These are phyloP conservation scores for Rotaria sp. DNA, from an alignment of 2,888 invertebrate genomes.

Conservation along the genomic window DNA sequence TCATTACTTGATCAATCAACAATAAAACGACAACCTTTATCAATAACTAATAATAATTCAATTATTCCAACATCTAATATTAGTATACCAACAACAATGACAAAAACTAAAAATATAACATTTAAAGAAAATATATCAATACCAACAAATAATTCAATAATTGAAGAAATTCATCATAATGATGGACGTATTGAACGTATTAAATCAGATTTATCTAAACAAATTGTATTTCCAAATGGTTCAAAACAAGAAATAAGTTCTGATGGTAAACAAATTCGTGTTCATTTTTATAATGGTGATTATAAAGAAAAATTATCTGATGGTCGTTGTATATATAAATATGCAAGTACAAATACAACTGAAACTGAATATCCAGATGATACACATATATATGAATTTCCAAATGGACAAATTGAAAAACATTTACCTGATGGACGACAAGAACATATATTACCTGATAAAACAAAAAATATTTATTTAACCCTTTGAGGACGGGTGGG, in stretches of 20 bases:
- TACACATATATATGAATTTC: conserved; percentile 75
- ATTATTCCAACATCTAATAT: background rate
- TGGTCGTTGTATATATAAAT: conserved; percentile 75
- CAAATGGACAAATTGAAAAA: conserved; percentile 78
- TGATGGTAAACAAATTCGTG: conserved; percentile 52
- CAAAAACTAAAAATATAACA: no score
- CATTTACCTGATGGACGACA: conserved; percentile 70
- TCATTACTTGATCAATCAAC: background rate
- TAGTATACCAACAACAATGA: background rate
- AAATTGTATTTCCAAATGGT: conserved; percentile 53
- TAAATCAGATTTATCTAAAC: background rate
- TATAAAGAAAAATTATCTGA: conserved; percentile 70
- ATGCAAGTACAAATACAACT: conserved; percentile 72
- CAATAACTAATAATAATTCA: background rate
- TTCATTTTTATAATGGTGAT: conserved; percentile 68
- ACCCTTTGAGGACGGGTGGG: no score
- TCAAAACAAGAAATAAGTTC: conserved; percentile 54
- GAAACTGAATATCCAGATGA: conserved; percentile 80
- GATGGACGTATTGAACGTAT: conserved; percentile 29
- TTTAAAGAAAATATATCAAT: background rate
- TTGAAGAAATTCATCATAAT: conserved; percentile 22
- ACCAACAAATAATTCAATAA: background rate
- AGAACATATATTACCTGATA: conserved; percentile 74
- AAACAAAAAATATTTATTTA: conserved; percentile 69
- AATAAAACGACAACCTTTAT: background rate